These are phyloP conservation scores for Euthynnus affinis DNA, from an alignment of 2,797 vertebrate species.

Conservation along the genomic window DNA sequence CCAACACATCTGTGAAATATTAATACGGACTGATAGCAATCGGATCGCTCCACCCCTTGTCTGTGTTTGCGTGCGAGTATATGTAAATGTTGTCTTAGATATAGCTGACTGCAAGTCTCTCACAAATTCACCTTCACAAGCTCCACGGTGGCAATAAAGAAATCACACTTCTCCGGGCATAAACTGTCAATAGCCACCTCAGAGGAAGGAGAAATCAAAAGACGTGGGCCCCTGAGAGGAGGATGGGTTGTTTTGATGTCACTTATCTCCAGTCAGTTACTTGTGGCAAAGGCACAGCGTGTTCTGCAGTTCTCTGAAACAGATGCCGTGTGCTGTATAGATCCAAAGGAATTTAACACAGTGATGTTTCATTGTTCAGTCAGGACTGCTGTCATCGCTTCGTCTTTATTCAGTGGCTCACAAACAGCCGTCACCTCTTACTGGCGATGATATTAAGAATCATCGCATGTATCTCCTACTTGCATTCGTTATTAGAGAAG, in stretches of 20 bases:
- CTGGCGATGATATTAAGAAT: slow-evolving; percentile 45
- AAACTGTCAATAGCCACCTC: slow-evolving; percentile 21
- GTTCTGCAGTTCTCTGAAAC: slow-evolving; percentile 33
- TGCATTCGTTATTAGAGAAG: slow-evolving; percentile 40
- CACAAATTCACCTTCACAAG: slow-evolving; percentile 4
- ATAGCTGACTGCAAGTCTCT: not conserved
- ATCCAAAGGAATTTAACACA: slow-evolving; percentile 39
- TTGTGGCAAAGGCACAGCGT: slow-evolving; percentile 10
- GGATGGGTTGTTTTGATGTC: slow-evolving; percentile 34
- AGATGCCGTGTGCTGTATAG: slow-evolving; percentile 19
- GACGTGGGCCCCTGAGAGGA: slow-evolving; percentile 11
- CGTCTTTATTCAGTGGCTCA: slow-evolving; percentile 30
- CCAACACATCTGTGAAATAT: slow-evolving; percentile 23
- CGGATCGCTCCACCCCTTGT: not conserved
- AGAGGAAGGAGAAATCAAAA: slow-evolving; percentile 21
- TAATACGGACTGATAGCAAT: slow-evolving; percentile 12
- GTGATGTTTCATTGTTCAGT: slow-evolving; percentile 52
- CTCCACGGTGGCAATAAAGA: slow-evolving; percentile 23
- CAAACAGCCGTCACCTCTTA: slow-evolving; percentile 28
- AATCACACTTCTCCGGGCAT: slow-evolving; percentile 19
- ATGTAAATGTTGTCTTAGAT: not conserved
- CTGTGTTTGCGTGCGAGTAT: not conserved
- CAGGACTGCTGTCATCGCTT: slow-evolving; percentile 51
- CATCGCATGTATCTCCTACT: slow-evolving; percentile 19
- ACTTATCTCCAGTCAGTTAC: slow-evolving; percentile 27